These are phyloP conservation scores for Aproaerema taeniolella DNA, from an alignment of 2,888 invertebrate genomes.

Conservation along the genomic window DNA sequence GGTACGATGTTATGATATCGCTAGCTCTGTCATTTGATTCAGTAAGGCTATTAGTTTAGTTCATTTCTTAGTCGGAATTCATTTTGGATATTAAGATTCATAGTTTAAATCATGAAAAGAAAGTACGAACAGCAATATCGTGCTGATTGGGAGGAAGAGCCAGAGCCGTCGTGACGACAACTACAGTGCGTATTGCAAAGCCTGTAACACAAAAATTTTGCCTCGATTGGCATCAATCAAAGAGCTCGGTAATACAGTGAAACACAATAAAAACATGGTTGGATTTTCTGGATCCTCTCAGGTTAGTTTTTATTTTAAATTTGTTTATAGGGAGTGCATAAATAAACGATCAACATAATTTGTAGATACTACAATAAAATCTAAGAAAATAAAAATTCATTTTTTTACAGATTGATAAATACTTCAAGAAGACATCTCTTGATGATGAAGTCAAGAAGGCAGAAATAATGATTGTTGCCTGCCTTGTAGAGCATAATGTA, in stretches of 20 bases:
- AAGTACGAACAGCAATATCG: conserved; percentile 1
- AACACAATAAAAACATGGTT: conserved; percentile 3
- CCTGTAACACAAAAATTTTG: conserved; percentile 5
- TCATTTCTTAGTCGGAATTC: not conserved
- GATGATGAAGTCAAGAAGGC: conserved; percentile 1
- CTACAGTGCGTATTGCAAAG: conserved; percentile 7
- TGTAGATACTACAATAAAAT: not conserved
- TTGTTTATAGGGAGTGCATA: not conserved
- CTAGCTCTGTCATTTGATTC: not conserved
- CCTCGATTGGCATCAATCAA: conserved; percentile 5
- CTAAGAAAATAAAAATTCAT: not conserved
- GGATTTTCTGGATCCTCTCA: conserved; percentile 3
- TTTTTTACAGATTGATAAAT: conserved; percentile 1
- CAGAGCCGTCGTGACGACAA: conserved; percentile 1
- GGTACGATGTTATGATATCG: not conserved
- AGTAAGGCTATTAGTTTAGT: not conserved
- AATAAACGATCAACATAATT: not conserved
- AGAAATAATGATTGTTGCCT: not conserved
- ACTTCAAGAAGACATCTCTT: conserved; percentile 2
- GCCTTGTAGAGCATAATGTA: conserved; percentile 2
- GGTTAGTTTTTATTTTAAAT: not conserved
- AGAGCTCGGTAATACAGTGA: conserved; percentile 2
- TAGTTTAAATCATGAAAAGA: not conserved
- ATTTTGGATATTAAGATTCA: not conserved
- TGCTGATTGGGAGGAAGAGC: conserved; percentile 7